Base-by-base conservation (phyloP, 2,797 vertebrate genomes). In the Calcarius lapponicus region DNA sequence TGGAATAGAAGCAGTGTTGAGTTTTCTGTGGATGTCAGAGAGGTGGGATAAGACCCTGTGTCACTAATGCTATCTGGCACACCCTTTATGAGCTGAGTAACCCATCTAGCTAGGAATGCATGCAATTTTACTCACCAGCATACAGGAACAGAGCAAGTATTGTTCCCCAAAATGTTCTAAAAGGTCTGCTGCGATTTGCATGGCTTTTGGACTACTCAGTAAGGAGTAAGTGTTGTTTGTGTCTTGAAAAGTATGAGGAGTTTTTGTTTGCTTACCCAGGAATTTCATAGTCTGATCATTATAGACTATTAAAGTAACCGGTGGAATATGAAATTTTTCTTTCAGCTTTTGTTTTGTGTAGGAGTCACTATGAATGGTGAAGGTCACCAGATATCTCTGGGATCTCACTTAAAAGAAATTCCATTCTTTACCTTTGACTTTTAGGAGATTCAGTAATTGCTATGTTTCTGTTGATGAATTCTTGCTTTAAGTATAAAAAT, bases 401-500 rank as follows among this genome's bases (percentile, higher is more conserved):
- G 16, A 76, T 42, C 40, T 84, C 80, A 38, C 38, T 92, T 88
- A 47, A 57, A 73, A 43, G 7, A 50, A 87, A 80, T 70, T 36
- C 24, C 45, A n/a, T 64, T 95, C 71, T 80, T 95, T 92, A 94
- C 42, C 15, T 87, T 86, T 92, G 73, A 62, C 34, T 88, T 88
- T 34, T 50, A 56, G 54, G 28, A 94, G 62, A 88, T 92, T 85
- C 74, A 80, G 32, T 88, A 93, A 95, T 91, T 91, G 69, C 65
- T 69, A 2, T 93, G 56, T 83, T 90, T 95, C 78, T 84, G 32
- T 67, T 92, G 58, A 65, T 90, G n/a, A 79, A 45, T 84, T 80
- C 34, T 95, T 93, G 25, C 67, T 93, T 53, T 54, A 82, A 87
- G 36, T 89, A 57, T 74, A 64, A 86, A 94, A 97, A 75, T 72